Percentiles rank a stretch among this genome's conserved stretches.
Evolutionary conservation across 2,797 vertebrate genomes (phyloP).

Genomic region (Tokudaia tokunoshimensis): DNA sequence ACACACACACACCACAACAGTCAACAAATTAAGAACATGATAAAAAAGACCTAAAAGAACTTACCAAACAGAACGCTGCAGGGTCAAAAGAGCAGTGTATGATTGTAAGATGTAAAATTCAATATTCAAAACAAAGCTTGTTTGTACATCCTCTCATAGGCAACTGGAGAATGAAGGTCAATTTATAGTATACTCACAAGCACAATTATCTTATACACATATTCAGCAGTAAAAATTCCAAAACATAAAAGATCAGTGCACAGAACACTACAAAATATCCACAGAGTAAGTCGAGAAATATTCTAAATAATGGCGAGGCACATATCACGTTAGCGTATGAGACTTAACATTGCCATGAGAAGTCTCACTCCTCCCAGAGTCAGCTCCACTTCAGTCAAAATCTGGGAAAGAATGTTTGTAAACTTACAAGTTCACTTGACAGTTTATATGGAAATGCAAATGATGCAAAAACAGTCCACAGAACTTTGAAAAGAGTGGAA

Average conservation of each 20-base stretch:
- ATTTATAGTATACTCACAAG: not conserved
- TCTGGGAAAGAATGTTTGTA: not conserved
- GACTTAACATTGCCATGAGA: not conserved
- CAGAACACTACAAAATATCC: not conserved
- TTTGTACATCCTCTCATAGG: not conserved
- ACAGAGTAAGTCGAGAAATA: not conserved
- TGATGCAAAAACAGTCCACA: not conserved
- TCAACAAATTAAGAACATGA: not conserved
- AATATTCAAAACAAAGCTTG: conserved; percentile 34
- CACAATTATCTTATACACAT: conserved; percentile 19
- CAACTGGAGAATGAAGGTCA: conserved; percentile 43
- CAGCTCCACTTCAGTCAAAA: not conserved
- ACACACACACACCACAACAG: not conserved
- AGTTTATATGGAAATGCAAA: not conserved
- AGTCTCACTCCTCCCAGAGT: not conserved
- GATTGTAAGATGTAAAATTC: not conserved
- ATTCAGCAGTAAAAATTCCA: conserved; percentile 13
- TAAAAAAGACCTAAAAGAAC: not conserved
- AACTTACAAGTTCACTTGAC: not conserved
- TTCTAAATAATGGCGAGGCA: not conserved
- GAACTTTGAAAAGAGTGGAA: not conserved
- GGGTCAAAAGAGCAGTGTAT: not conserved
- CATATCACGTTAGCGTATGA: no score
- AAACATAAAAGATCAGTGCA: not conserved
- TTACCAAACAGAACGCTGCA: not conserved